Conservation (phyloP, 2,113 vertebrate genomes). For the Sylvilagus bachmani region DNA sequence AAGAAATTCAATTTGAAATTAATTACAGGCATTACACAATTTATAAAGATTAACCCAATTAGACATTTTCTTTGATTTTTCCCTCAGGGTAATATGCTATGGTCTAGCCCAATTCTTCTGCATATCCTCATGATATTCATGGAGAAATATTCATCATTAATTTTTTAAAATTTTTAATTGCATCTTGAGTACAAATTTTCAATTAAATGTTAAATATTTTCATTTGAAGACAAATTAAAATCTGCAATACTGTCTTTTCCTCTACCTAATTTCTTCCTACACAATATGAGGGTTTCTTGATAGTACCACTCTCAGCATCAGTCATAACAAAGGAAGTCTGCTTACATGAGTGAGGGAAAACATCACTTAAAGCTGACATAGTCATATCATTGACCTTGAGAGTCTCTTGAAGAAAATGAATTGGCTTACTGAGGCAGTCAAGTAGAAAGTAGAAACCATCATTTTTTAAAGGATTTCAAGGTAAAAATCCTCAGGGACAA, state of each 20-base stretch:
- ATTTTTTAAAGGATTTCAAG: constrained; percentile 85
- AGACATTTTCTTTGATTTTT: neutral
- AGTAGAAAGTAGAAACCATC: constrained; percentile 84
- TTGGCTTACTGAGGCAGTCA: constrained; percentile 76
- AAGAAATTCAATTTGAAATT: constrained; percentile 64
- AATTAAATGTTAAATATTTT: constrained; percentile 4
- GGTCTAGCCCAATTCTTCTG: neutral
- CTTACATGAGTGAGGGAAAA: neutral
- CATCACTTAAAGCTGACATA: constrained; percentile 73
- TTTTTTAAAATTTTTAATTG: neutral
- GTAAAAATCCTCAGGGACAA: constrained; percentile 83
- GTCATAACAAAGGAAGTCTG: constrained; percentile 50
- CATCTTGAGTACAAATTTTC: neutral
- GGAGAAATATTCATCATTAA: neutral
- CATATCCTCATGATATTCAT: neutral
- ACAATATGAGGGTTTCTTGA: neutral
- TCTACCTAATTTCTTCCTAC: constrained; percentile 52
- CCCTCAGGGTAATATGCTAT: neutral
- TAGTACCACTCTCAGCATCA: neutral
- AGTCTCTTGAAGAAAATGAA: constrained; percentile 81
- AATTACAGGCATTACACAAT: constrained; percentile 70
- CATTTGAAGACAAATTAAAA: constrained; percentile 39
- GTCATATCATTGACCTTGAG: constrained; percentile 84
- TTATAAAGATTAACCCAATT: constrained; percentile 71
- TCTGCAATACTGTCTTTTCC: constrained; percentile 28